phyloP scores from a whole-genome alignment of 2,113 vertebrate species.

The Myiopsitta monachus region DNA sequence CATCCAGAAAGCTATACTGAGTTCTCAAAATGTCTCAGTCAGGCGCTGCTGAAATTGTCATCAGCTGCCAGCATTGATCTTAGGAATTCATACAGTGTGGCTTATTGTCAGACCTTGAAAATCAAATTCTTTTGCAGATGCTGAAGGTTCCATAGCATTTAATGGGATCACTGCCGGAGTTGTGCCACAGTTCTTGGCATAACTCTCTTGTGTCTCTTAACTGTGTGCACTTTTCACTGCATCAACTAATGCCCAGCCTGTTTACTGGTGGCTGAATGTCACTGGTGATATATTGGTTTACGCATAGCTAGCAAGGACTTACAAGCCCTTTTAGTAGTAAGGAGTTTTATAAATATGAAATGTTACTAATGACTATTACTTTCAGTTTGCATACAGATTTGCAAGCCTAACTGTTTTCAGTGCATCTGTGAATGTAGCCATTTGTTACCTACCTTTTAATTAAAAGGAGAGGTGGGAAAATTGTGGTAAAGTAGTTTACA shows the following conservation, averaged over 20 bases:
- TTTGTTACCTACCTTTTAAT: not conserved
- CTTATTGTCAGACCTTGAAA: constrained; percentile 28
- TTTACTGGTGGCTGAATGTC: not conserved
- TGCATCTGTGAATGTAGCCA: not conserved
- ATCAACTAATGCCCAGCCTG: not conserved
- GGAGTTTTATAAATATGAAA: not conserved
- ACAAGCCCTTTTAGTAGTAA: not conserved
- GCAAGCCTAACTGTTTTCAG: not conserved
- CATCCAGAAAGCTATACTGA: not conserved
- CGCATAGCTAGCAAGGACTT: not conserved
- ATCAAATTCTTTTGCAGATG: not conserved
- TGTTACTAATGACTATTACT: not conserved
- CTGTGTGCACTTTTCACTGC: not conserved
- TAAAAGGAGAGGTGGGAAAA: not conserved
- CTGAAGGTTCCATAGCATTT: not conserved
- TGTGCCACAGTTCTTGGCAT: not conserved
- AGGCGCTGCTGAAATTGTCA: not conserved
- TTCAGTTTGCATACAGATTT: not conserved
- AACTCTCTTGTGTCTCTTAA: not conserved
- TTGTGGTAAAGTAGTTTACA: not conserved
- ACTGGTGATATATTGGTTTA: not conserved
- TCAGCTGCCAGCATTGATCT: not conserved
- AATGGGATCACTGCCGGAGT: not conserved
- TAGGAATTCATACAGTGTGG: not conserved
- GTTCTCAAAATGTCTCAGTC: constrained; percentile 10